These are phyloP conservation scores for Drosophila malerkotliana DNA, from an alignment of 1,140 invertebrate species.

Conservation along the genomic window DNA sequence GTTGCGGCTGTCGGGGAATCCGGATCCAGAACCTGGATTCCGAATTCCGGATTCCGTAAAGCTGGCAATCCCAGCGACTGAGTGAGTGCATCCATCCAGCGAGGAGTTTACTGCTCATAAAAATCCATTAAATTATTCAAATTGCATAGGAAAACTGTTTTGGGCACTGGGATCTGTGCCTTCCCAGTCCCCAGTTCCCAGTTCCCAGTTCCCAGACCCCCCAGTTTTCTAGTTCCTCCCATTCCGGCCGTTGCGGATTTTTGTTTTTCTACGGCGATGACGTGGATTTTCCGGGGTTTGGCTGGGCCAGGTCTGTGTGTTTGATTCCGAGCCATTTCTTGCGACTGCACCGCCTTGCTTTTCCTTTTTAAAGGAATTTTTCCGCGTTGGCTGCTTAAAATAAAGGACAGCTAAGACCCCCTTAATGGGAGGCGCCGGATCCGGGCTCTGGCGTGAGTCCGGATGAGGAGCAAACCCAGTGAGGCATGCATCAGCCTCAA, in stretches of 20 bases:
- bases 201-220: not conserved
- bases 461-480: conserved; percentile 20
- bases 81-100: conserved; percentile 63
- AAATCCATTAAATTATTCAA: conserved; percentile 83
- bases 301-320: conserved; percentile 26
- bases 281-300: conserved; percentile 20
- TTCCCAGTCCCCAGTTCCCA: not conserved
- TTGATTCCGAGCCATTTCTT: conserved; percentile 43
- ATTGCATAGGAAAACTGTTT: conserved; percentile 71
- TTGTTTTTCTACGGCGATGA: conserved; percentile 1
- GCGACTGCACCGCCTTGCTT: not conserved
- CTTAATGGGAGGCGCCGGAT: too few species aligned
- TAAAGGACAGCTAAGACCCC: conserved; percentile 54
- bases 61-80: conserved; percentile 11
- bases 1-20: conserved; percentile 34
- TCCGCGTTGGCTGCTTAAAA: conserved; percentile 74
- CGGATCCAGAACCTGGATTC: not conserved
- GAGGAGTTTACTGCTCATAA: conserved; percentile 82
- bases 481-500: conserved; percentile 39
- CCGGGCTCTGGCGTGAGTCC: not conserved
- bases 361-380: conserved; percentile 48
- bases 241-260: not conserved
- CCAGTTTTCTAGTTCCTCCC: too few species aligned
- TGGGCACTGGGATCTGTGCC: conserved; percentile 7
- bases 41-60: not conserved